Base-by-base conservation (phyloP, 2,113 vertebrate genomes). In the Ariopsis seemanni region DNA sequence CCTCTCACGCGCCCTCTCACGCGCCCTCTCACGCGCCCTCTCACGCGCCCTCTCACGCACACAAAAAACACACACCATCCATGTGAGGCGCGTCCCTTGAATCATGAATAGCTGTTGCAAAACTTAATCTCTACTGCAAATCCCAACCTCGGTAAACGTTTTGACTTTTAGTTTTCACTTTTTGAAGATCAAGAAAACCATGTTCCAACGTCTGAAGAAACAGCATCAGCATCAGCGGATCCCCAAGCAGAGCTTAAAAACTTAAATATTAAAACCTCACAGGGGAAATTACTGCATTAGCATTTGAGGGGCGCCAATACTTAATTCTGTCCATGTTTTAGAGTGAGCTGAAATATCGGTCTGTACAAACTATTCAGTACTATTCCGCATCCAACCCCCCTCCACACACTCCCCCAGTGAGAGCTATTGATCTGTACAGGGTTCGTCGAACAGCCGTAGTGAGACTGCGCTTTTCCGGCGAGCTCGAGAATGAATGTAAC, bases 381-480 rank as follows among this genome's bases (percentile, higher is more conserved):
- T 42, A 42, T 42, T 71, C 67, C 27, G 15, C 14, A 71, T 10
- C 2, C 71, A 74, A 1, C 7, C 9, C 10, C 22, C 11, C 20
- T 8, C 34, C 9, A 8, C 69, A 82, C 34, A 34, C 34, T 34
- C 34, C 42, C 14, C 18, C 52, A 6, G 63, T 57, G 27, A 69
- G 27, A 87, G 75, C 2, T 69, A 81, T 84, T 71, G 83, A 88
- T 87, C 4, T 85, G 62, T 72, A 78, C 6, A 17, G 69, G 77
- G 77, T 58, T 34, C 78, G 82, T 74, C 50, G 30, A 67, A 50
- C 75, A 87, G 52, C 53, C 50, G 53, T 71, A 60, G 69, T 67
- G 80, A 57, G 71, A 85, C 55, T 85, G 69, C 79, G 65, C 27
- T 65, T 86, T 82, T 58, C 80, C 52, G 60, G 55, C 69, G 55